Percentiles rank a stretch among this genome's conserved stretches.
Evolutionary conservation across 2,797 vertebrate genomes (phyloP).

Genomic region (Leontopithecus rosalia): DNA sequence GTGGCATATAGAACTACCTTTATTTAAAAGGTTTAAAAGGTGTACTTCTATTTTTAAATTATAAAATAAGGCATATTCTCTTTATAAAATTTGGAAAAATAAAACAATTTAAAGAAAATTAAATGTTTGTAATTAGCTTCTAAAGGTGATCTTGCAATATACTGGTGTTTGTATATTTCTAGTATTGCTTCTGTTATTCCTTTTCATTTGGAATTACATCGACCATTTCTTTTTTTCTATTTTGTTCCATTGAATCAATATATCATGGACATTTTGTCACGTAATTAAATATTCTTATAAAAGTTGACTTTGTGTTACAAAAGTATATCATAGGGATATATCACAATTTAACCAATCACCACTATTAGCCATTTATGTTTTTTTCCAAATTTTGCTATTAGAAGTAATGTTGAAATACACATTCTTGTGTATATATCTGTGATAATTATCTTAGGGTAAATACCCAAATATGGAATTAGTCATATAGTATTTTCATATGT

Average conservation of each 20-base stretch:
- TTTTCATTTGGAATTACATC: neutral
- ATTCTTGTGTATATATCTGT: neutral
- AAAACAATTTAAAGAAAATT: neutral
- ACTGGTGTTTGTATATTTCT: neutral
- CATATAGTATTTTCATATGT: neutral
- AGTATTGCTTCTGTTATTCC: neutral
- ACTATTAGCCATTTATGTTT: neutral
- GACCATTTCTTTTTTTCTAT: neutral
- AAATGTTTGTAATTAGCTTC: neutral
- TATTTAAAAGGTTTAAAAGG: neutral
- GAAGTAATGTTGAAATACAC: neutral
- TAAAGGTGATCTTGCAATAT: neutral
- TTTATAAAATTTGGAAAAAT: neutral
- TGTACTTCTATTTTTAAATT: neutral
- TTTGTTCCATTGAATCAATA: neutral
- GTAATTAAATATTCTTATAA: neutral
- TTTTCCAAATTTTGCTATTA: neutral
- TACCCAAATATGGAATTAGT: neutral
- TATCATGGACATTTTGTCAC: neutral
- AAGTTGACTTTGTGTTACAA: neutral
- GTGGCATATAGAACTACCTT: neutral
- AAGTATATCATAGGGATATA: neutral
- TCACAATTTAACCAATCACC: neutral
- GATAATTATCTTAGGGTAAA: neutral
- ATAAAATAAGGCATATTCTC: neutral